These are phyloP conservation scores for Leiothrix lutea DNA, from an alignment of 2,113 vertebrate genomes.

Conservation along the genomic window DNA sequence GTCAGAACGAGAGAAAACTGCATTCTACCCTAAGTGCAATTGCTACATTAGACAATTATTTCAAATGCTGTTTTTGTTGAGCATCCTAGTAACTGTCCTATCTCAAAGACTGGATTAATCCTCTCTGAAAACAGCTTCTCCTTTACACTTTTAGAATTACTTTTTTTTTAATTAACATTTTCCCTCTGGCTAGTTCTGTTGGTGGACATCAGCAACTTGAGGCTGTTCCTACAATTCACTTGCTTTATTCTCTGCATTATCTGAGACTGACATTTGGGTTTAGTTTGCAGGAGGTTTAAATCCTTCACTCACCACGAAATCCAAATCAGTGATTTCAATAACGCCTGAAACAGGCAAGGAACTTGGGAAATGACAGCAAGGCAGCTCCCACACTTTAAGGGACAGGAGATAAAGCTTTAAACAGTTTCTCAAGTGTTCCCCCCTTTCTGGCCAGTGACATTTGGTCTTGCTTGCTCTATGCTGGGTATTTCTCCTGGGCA, in stretches of 20 bases:
- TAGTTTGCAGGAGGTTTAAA: not conserved
- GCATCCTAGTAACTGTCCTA: not conserved
- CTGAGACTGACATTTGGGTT: not conserved
- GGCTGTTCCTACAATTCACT: not conserved
- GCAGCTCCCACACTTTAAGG: not conserved
- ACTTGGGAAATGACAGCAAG: not conserved
- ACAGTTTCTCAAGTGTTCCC: not conserved
- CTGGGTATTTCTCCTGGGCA: not conserved
- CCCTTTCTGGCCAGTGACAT: not conserved
- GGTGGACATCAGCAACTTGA: not conserved
- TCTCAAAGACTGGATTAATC: not conserved
- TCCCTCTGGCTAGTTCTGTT: not conserved
- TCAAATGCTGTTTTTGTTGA: not conserved
- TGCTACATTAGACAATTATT: not conserved
- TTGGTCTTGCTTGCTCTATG: not conserved
- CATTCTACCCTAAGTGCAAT: not conserved
- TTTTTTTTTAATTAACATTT: not conserved
- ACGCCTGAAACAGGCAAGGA: not conserved
- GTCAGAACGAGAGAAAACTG: not conserved
- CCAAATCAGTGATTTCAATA: not conserved
- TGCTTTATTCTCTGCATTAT: not conserved
- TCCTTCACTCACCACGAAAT: rapidly evolving
- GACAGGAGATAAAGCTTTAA: not conserved
- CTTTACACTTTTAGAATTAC: not conserved
- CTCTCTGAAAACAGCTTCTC: not conserved